Conservation (phyloP, 2,113 vertebrate genomes). For the Peromyscus polionotus region DNA sequence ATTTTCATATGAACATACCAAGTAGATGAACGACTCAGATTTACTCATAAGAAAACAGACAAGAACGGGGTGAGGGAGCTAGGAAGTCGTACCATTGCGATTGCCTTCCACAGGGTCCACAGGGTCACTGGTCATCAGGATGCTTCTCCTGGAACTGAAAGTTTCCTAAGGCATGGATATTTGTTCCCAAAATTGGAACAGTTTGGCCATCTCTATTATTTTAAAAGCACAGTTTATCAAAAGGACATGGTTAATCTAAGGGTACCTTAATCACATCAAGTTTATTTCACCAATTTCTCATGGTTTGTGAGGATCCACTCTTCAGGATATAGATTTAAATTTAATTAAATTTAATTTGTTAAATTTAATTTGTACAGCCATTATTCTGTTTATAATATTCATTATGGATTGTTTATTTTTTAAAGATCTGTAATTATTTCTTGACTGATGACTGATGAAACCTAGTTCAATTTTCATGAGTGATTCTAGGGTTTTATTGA, state of each 20-base stretch:
- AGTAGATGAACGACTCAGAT: too few species aligned
- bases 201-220: not conserved
- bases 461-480: not conserved
- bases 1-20: not conserved
- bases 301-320: not conserved
- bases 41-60: not conserved
- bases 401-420: not conserved
- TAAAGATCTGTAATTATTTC: not conserved
- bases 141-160: not conserved
- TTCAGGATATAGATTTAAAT: not conserved
- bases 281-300: not conserved
- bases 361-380: not conserved
- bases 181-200: not conserved
- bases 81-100: not conserved
- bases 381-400: not conserved
- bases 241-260: not conserved
- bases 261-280: not conserved
- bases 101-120: not conserved
- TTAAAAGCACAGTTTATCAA: not conserved
- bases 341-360: not conserved
- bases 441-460: not conserved
- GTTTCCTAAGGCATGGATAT: not conserved
- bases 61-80: not conserved
- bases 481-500: constrained; percentile 12
- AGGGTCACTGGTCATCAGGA: not conserved